phyloP scores from a whole-genome alignment of 1,140 invertebrate genomes.

The Carcinoscorpius rotundicauda region DNA sequence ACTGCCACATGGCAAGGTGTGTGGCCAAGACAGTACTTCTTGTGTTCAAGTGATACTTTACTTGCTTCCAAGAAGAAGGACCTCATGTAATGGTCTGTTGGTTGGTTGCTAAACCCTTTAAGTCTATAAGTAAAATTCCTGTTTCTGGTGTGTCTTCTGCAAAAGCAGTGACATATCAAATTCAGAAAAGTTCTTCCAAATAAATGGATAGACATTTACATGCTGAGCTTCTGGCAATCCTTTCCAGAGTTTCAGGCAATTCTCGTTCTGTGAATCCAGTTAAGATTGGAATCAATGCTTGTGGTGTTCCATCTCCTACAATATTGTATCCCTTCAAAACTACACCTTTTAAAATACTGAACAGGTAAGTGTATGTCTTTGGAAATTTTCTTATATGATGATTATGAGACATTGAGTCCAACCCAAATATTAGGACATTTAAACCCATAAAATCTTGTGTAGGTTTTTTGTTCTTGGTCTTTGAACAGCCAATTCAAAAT shows the following conservation, averaged over 20 bases:
- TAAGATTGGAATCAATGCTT: conserved; percentile 79
- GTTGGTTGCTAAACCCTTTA: conserved; percentile 34
- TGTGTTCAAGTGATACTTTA: not conserved
- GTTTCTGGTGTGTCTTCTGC: conserved; percentile 39
- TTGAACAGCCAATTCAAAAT: conserved; percentile 35
- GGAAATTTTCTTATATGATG: conserved; percentile 76
- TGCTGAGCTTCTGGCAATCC: conserved; percentile 48
- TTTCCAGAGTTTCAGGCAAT: conserved; percentile 67
- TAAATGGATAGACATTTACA: conserved; percentile 43
- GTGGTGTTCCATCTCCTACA: conserved; percentile 86
- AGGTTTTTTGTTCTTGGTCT: conserved; percentile 39
- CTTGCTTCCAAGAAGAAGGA: conserved; percentile 26
- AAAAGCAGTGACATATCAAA: conserved; percentile 37
- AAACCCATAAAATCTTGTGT: conserved; percentile 40
- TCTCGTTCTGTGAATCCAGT: conserved; percentile 76
- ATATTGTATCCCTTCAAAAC: conserved; percentile 78
- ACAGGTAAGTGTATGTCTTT: conserved; percentile 61
- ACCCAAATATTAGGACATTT: conserved; percentile 78
- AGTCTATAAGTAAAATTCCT: conserved; percentile 37
- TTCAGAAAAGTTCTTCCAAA: conserved; percentile 39
- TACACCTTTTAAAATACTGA: conserved; percentile 48
- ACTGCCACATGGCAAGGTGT: not conserved
- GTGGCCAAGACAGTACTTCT: not conserved
- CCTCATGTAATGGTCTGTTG: conserved; percentile 38
- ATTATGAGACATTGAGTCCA: conserved; percentile 79